Evolutionary conservation across 2,888 invertebrate genomes (phyloP).

Genomic region (Campoplex capitator): DNA sequence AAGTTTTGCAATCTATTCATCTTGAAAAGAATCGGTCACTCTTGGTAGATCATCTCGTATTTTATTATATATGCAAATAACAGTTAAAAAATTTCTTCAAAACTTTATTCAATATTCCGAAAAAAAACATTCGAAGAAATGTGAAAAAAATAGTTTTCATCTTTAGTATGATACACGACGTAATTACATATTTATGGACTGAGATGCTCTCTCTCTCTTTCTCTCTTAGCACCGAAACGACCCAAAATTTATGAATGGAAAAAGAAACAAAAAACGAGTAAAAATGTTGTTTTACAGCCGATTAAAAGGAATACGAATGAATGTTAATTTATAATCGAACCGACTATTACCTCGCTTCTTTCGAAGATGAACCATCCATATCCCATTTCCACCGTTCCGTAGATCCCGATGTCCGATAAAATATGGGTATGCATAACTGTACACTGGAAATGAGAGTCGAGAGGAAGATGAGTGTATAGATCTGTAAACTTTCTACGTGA

Average conservation of each 20-base stretch:
- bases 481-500: constrained; percentile 57
- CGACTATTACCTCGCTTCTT: not conserved
- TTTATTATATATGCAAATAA: not conserved
- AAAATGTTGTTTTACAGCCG: not conserved
- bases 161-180: not conserved
- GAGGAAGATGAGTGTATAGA: constrained; percentile 36
- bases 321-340: not conserved
- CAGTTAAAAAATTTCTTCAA: not conserved
- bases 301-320: not conserved
- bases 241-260: not conserved
- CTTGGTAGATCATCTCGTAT: not conserved
- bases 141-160: not conserved
- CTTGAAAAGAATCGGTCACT: not conserved
- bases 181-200: constrained; percentile 6
- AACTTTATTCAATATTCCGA: not conserved
- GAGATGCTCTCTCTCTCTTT: not conserved
- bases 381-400: constrained; percentile 7
- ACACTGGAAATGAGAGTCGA: constrained; percentile 26
- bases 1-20: not conserved
- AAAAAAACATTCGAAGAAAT: not conserved
- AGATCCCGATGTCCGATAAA: constrained; percentile 15
- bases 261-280: not conserved
- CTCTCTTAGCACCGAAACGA: not conserved
- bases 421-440: constrained; percentile 40
- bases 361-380: constrained; percentile 8